phyloP scores from a whole-genome alignment of 2,113 vertebrate species.

The Chaetodon auriga region DNA sequence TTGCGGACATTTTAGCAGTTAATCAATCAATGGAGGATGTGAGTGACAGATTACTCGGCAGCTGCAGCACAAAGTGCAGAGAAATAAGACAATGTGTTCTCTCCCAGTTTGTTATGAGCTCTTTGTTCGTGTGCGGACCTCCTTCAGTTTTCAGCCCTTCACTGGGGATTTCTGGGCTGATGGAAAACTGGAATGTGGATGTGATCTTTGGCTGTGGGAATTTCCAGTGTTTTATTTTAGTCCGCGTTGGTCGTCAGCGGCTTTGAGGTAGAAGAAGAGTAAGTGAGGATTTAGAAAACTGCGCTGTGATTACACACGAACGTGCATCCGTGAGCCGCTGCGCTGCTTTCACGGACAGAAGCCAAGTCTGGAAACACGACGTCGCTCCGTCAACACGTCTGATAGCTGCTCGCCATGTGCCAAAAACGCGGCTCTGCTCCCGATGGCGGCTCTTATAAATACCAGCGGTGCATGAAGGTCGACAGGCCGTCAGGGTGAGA shows the following conservation, averaged over 20 bases:
- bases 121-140: neutral
- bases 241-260: neutral
- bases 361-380: neutral
- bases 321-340: neutral
- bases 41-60: too few relatives aligned
- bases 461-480: conserved; percentile 3
- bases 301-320: neutral
- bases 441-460: conserved; percentile 5
- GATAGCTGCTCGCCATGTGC: neutral
- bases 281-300: neutral
- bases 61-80: too few relatives aligned
- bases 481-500: neutral
- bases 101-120: too few relatives aligned
- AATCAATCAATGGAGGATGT: neutral
- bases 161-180: neutral
- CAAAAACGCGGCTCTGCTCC: neutral
- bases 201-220: conserved; percentile 28
- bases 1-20: neutral
- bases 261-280: neutral
- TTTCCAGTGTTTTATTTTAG: conserved; percentile 31
- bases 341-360: neutral
- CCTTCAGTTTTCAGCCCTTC: conserved; percentile 15
- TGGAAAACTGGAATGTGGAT: neutral
- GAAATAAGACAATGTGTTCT: too few relatives aligned
- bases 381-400: neutral